Evolutionary conservation across 2,888 invertebrate genomes (phyloP).

Genomic region (Oligia fasciuncula): DNA sequence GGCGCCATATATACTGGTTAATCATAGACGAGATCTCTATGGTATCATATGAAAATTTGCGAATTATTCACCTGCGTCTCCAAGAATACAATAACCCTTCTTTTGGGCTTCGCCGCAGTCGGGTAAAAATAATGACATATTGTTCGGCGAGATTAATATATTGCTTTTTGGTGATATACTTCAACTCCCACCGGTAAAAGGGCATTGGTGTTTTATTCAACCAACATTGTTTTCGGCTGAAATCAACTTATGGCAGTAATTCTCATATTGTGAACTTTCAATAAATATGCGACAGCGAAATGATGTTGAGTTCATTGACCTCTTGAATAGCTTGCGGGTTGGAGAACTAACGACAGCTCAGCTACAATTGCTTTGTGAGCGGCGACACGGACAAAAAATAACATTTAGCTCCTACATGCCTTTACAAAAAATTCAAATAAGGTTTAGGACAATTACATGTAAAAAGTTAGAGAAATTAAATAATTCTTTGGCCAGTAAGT

Average conservation of each 20-base stretch:
- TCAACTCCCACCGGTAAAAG: slow-evolving; percentile 1
- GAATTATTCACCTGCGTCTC: not conserved
- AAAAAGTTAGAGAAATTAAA: too few relatives aligned
- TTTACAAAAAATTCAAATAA: too few relatives aligned
- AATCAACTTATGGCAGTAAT: not conserved
- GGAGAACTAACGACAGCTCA: not conserved
- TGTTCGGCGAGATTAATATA: not conserved
- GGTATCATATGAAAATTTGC: not conserved
- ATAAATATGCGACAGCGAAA: not conserved
- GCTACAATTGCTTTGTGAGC: not conserved
- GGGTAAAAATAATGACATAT: not conserved
- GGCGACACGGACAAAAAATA: not conserved
- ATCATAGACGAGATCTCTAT: not conserved
- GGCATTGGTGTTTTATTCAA: not conserved
- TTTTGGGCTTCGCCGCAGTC: too few relatives aligned
- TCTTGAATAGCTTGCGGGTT: not conserved
- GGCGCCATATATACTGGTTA: not conserved
- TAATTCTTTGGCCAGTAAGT: too few relatives aligned
- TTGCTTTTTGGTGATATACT: not conserved
- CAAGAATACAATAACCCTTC: too few relatives aligned
- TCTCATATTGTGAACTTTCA: not conserved
- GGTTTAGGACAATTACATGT: too few relatives aligned
- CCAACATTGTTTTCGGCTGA: not conserved
- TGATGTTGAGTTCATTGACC: not conserved
- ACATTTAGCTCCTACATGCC: too few relatives aligned